Evolutionary conservation across 2,113 vertebrate genomes (phyloP), one percentile per base, ranked within the genome.

Genomic region (Pygathrix nemaeus): DNA sequence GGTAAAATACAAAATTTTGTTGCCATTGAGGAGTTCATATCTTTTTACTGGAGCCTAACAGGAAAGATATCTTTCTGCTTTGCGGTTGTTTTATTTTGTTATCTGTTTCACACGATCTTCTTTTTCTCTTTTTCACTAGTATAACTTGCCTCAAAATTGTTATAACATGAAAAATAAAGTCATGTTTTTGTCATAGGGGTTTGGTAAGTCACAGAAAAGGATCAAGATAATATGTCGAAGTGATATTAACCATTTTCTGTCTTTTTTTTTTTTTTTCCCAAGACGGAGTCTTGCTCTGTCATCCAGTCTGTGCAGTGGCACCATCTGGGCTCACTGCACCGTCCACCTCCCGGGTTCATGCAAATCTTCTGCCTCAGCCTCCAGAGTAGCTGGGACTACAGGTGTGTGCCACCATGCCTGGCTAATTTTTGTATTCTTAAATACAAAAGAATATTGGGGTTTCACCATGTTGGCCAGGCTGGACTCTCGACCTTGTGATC

Each of bases 1-100:
- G n/a, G 12, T 82, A 80, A 97, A 93, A 96, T 32, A 90, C 52
- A 96, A 96, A 87, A 88, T 78, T 57, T 59, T 52, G 48, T 90
- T 92, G 23, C 38, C 61, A 7, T 93, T 43, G 20, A 82, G 70
- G 11, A 88, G 48, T 76, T 30, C 59, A 13, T 86, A 90, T 17
- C 23, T 75, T 89, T 93, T 92, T 43, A 92, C 23, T 38, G 83
- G 59, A 40, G 10, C 21, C 38, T 89, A 5, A 55, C 57, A 17
- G 57, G 57, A 88, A 94, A 94, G 8, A 50, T 18, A 75, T 14
- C 50, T 68, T 85, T 94, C 64, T 70, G 32, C 48, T 95, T 88
- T 73, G 12, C 78, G 93, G 91, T 45, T 20, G 8, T 85, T 80
- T 90, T 72, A 61, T 87, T 73, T 87, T 43, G 8, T 72, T 32